phyloP scores from a whole-genome alignment of 2,797 vertebrate genomes.

The Falco biarmicus region DNA sequence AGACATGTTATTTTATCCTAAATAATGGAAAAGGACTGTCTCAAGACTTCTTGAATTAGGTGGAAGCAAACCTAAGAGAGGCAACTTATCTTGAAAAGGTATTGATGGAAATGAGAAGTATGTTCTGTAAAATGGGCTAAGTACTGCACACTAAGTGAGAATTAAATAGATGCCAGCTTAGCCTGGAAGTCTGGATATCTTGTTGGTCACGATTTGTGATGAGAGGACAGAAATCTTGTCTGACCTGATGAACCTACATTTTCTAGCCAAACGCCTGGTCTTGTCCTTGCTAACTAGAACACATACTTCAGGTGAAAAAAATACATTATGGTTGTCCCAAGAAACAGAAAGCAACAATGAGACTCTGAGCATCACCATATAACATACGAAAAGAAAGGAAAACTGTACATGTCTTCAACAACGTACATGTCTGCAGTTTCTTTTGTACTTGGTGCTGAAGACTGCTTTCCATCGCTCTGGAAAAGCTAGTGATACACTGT shows the following conservation, averaged over 20 bases:
- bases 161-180: background rate
- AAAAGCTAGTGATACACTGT: background rate
- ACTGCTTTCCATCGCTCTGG: background rate
- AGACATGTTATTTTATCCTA: background rate
- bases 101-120: background rate
- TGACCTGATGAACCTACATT: background rate
- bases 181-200: background rate
- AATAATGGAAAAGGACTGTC: background rate
- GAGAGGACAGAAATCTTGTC: background rate
- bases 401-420: background rate
- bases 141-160: accelerated
- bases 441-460: background rate
- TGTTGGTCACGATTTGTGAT: background rate
- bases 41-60: background rate
- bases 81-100: background rate
- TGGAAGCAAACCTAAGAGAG: background rate
- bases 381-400: background rate
- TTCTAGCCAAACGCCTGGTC: background rate
- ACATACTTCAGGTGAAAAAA: background rate
- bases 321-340: accelerated
- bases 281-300: background rate
- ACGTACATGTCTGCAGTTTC: background rate
- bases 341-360: background rate
- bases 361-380: background rate
- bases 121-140: background rate